Evolutionary conservation across 2,113 vertebrate genomes (phyloP).

Genomic region (Equus quagga): DNA sequence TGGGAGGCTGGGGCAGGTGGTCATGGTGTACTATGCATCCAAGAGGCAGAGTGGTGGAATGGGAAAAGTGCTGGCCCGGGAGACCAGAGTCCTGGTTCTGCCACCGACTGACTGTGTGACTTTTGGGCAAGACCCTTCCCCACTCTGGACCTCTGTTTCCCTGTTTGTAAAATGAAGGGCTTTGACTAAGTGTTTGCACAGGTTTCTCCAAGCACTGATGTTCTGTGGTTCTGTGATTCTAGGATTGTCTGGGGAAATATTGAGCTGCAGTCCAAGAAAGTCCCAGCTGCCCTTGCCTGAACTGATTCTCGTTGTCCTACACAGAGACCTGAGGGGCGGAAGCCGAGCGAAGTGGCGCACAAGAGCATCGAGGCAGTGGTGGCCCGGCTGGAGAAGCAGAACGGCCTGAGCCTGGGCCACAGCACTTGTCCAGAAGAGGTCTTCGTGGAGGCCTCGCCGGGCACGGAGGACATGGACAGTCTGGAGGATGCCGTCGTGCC

Average conservation of each 20-base stretch:
- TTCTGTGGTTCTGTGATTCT: conserved; percentile 83
- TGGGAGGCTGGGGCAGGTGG: too few relatives aligned
- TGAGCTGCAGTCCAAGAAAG: conserved; percentile 81
- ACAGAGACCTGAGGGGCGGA: conserved; percentile 91
- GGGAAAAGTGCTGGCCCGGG: not conserved
- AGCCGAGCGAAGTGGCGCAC: conserved; percentile 90
- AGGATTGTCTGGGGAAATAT: conserved; percentile 83
- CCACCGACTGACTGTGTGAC: not conserved
- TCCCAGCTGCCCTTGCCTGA: conserved; percentile 84
- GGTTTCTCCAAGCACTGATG: conserved; percentile 73
- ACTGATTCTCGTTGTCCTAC: conserved; percentile 83
- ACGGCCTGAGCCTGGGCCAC: conserved; percentile 89
- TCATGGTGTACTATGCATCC: not conserved
- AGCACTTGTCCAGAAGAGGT: conserved; percentile 87
- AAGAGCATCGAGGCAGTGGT: conserved; percentile 98
- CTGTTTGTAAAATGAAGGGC: conserved; percentile 45
- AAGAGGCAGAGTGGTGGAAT: not conserved
- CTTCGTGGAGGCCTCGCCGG: conserved; percentile 88
- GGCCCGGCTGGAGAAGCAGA: conserved; percentile 94
- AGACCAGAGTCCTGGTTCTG: not conserved
- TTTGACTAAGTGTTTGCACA: conserved; percentile 64
- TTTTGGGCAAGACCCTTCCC: conserved; percentile 15
- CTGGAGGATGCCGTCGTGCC: conserved; percentile 92
- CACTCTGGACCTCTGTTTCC: conserved; percentile 73
- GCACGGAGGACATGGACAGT: conserved; percentile 89